Evolutionary conservation across 2,888 invertebrate species (phyloP).

Genomic region (Agonopterix alstromeriana): DNA sequence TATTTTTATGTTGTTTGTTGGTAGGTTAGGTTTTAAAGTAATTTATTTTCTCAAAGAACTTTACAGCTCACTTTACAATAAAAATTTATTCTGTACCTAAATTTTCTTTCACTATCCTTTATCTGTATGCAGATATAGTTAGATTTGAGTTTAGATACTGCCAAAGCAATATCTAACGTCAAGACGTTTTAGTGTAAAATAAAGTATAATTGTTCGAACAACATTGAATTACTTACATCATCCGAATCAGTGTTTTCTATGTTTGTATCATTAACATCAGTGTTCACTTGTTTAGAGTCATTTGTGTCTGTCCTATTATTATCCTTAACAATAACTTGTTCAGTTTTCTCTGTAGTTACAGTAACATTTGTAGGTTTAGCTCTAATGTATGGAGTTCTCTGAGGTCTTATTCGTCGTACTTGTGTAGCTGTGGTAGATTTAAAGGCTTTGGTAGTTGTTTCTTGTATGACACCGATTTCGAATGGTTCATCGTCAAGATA

Average conservation of each 20-base stretch:
- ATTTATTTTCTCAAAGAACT: too few species aligned
- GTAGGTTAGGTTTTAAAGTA: too few species aligned
- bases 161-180: too few species aligned
- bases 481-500: conserved; percentile 44
- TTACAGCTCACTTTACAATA: too few species aligned
- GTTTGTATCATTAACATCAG: conserved; percentile 27
- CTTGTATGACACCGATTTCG: conserved; percentile 33
- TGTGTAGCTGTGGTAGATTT: conserved; percentile 12
- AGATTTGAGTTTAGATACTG: too few species aligned
- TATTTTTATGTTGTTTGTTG: too few species aligned
- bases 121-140: too few species aligned
- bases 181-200: too few species aligned
- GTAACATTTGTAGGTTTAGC: conserved; percentile 1
- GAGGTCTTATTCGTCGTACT: conserved; percentile 35
- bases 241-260: conserved; percentile 27
- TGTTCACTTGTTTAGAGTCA: conserved; percentile 22
- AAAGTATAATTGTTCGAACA: too few species aligned
- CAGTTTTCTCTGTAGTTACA: conserved; percentile 1
- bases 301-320: conserved; percentile 20
- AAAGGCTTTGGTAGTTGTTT: conserved; percentile 21
- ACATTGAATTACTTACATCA: conserved; percentile 29
- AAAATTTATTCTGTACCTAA: too few species aligned
- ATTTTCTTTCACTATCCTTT: too few species aligned
- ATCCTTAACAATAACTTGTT: neutral
- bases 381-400: conserved; percentile 22